A percentile compares a stretch with the other conserved stretches of the same genome.
These are phyloP conservation scores for Typhlomys cinereus DNA, from an alignment of 2,113 vertebrate genomes.

Conservation along the genomic window DNA sequence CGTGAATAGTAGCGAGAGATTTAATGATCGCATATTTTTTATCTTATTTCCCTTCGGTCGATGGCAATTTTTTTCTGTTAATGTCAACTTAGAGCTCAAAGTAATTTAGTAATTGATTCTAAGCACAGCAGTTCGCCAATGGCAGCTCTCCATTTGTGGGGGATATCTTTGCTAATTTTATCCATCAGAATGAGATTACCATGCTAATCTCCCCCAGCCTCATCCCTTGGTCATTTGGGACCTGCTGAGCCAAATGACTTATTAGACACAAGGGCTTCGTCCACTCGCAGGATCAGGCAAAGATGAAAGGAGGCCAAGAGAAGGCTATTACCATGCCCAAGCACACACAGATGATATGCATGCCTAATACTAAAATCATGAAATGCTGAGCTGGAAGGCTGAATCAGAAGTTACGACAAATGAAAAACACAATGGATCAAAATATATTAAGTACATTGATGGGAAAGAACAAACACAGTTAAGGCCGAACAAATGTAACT, in stretches of 20 bases:
- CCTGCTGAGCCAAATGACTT: constrained; percentile 88
- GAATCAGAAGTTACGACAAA: constrained; percentile 51
- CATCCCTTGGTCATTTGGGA: constrained; percentile 94
- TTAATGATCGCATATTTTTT: constrained; percentile 99
- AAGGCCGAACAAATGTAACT: constrained; percentile 50
- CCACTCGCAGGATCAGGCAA: constrained; percentile 63
- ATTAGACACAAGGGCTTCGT: constrained; percentile 86
- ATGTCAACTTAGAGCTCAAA: constrained; percentile 99
- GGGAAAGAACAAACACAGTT: constrained; percentile 59
- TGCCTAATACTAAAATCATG: constrained; percentile 47
- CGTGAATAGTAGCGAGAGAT: constrained; percentile 98
- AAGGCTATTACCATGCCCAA: constrained; percentile 47
- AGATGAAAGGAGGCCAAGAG: constrained; percentile 72
- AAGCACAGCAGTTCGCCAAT: constrained; percentile 93
- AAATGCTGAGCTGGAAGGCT: constrained; percentile 35
- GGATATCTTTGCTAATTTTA: constrained; percentile 99
- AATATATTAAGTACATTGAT: constrained; percentile 37
- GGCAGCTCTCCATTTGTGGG: constrained; percentile 93
- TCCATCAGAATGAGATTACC: constrained; percentile 99
- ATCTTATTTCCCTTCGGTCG: constrained; percentile 98
- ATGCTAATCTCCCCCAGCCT: constrained; percentile 95
- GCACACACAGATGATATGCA: constrained; percentile 36
- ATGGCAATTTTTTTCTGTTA: constrained; percentile 99
- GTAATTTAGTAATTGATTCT: constrained; percentile 99
- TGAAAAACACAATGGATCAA: constrained; percentile 51